Conservation (phyloP, 2,113 vertebrate species). For the Lagenorhynchus albirostris region DNA sequence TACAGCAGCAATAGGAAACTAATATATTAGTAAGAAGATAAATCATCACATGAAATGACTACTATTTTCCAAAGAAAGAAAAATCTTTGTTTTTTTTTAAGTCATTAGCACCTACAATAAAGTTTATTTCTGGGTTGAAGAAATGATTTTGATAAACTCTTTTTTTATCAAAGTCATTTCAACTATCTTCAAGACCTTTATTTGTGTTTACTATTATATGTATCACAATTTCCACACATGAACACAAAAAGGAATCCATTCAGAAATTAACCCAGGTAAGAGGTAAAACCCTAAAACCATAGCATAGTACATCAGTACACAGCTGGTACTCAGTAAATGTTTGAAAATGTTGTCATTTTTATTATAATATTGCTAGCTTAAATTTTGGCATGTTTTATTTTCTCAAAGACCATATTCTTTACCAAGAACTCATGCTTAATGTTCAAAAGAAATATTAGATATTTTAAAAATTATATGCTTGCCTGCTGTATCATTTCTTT, state of each 20-base stretch:
- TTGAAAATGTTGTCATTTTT: not conserved
- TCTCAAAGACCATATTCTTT: not conserved
- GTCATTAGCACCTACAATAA: not conserved
- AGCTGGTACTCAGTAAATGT: not conserved
- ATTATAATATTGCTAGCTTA: not conserved
- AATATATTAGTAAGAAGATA: not conserved
- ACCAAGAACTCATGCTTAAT: not conserved
- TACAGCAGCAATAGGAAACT: not conserved
- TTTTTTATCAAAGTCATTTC: not conserved
- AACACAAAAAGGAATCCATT: not conserved
- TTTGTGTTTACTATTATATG: not conserved
- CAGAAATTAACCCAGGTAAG: not conserved
- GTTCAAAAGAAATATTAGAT: constrained; percentile 14
- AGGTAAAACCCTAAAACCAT: not conserved
- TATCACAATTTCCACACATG: not conserved
- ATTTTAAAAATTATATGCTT: not conserved
- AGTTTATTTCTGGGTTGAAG: not conserved
- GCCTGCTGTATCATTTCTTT: not conserved
- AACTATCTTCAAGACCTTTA: not conserved
- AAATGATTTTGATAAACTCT: not conserved
- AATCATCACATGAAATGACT: not conserved
- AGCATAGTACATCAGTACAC: not conserved
- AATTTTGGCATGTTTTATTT: not conserved
- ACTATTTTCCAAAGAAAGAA: not conserved
- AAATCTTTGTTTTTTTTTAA: not conserved